Evolutionary conservation across 2,797 vertebrate species (phyloP).

Genomic region (Centroberyx gerrardi): DNA sequence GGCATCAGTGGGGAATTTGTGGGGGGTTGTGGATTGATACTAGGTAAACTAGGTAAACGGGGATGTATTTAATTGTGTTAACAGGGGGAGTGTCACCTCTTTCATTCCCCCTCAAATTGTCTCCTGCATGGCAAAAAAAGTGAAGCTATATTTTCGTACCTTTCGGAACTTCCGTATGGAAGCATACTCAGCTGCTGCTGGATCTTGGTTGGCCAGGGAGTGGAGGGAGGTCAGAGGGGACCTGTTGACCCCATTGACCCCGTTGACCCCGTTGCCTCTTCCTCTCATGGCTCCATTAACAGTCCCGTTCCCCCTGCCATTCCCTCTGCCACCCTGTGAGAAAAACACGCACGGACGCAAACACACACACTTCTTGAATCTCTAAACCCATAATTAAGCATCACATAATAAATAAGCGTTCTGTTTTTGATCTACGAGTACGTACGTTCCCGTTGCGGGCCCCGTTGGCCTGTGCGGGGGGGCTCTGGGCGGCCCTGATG

Average conservation of each 20-base stretch:
- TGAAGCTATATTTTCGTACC: slow-evolving; percentile 51
- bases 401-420: no score
- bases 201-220: slow-evolving; percentile 74
- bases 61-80: not conserved
- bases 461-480: slow-evolving; percentile 59
- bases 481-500: slow-evolving; percentile 71
- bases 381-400: not conserved
- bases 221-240: slow-evolving; percentile 73
- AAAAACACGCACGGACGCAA: not conserved
- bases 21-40: no score
- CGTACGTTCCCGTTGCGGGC: slow-evolving; percentile 70
- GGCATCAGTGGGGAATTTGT: not conserved
- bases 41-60: no score
- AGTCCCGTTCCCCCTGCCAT: slow-evolving; percentile 67
- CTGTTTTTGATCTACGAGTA: slow-evolving; percentile 4
- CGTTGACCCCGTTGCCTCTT: slow-evolving; percentile 64
- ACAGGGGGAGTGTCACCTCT: not conserved
- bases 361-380: not conserved
- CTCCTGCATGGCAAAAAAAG: not conserved
- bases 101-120: not conserved
- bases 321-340: slow-evolving; percentile 71
- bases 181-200: slow-evolving; percentile 81
- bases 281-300: slow-evolving; percentile 60
- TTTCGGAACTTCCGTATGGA: slow-evolving; percentile 86
- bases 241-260: slow-evolving; percentile 56